Evolutionary conservation across 2,113 vertebrate genomes (phyloP).

Genomic region (Lethenteron reissneri): DNA sequence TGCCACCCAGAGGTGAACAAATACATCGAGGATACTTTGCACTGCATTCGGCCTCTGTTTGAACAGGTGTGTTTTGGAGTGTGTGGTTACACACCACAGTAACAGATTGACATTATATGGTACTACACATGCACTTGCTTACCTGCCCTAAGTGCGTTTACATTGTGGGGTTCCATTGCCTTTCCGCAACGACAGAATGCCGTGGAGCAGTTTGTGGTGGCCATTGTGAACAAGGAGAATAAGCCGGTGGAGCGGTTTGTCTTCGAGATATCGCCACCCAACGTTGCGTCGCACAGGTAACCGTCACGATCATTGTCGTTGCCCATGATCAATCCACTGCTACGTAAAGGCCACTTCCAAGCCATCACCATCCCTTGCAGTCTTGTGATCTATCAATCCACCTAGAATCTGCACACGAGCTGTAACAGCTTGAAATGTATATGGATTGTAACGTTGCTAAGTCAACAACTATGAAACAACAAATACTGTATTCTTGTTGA

Average conservation of each 20-base stretch:
- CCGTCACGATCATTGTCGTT: too few relatives aligned
- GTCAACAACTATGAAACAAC: too few relatives aligned
- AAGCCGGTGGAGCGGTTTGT: conserved; percentile 94
- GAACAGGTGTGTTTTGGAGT: conserved; percentile 47
- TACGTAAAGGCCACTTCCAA: too few relatives aligned
- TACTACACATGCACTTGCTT: background rate
- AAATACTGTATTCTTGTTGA: too few relatives aligned
- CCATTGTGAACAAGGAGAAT: conserved; percentile 95
- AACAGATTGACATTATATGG: background rate
- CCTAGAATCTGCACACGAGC: too few relatives aligned
- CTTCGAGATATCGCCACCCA: conserved; percentile 80
- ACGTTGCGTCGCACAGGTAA: too few relatives aligned
- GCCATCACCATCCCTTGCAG: too few relatives aligned
- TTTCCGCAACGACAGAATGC: conserved; percentile 39
- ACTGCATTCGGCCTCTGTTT: conserved; percentile 79
- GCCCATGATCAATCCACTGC: too few relatives aligned
- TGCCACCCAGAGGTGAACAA: conserved; percentile 85
- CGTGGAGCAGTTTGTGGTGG: conserved; percentile 84
- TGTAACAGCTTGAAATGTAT: too few relatives aligned
- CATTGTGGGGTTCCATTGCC: background rate
- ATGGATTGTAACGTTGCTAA: too few relatives aligned
- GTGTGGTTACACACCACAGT: background rate
- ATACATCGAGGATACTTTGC: conserved; percentile 85
- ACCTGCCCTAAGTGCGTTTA: background rate
- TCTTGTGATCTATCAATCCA: too few relatives aligned